Conservation (phyloP, 2,113 vertebrate species). For the Eolophus roseicapilla region DNA sequence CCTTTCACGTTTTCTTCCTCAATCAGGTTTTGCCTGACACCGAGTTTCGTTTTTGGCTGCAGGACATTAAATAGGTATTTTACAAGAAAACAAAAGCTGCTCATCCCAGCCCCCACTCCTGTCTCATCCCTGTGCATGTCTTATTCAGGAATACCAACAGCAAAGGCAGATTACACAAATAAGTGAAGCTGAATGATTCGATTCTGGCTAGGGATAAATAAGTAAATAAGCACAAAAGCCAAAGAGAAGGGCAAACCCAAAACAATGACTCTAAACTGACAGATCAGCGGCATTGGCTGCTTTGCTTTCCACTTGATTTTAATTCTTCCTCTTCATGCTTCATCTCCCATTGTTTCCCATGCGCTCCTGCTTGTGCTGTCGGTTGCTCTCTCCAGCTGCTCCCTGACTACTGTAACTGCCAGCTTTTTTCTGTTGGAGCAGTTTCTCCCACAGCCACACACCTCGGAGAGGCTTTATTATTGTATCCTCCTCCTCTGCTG, state of each 20-base stretch:
- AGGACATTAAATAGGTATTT: background rate
- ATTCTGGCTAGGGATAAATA: background rate
- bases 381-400: slow-evolving; percentile 24
- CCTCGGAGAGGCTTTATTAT: background rate
- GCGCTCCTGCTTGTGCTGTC: background rate
- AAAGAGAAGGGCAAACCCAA: background rate
- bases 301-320: background rate
- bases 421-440: background rate
- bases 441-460: background rate
- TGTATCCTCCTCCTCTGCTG: background rate
- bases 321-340: slow-evolving; percentile 16
- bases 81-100: background rate
- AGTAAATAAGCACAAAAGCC: background rate
- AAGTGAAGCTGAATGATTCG: background rate
- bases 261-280: background rate
- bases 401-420: background rate
- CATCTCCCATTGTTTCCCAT: background rate
- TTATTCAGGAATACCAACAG: background rate
- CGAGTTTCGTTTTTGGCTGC: background rate
- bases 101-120: background rate
- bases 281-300: background rate
- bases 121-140: background rate
- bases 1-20: background rate
- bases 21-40: background rate
- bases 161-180: background rate